Evolutionary conservation across 2,113 vertebrate genomes (phyloP), one percentile per base, ranked within the genome.

Genomic region (Panurus biarmicus): DNA sequence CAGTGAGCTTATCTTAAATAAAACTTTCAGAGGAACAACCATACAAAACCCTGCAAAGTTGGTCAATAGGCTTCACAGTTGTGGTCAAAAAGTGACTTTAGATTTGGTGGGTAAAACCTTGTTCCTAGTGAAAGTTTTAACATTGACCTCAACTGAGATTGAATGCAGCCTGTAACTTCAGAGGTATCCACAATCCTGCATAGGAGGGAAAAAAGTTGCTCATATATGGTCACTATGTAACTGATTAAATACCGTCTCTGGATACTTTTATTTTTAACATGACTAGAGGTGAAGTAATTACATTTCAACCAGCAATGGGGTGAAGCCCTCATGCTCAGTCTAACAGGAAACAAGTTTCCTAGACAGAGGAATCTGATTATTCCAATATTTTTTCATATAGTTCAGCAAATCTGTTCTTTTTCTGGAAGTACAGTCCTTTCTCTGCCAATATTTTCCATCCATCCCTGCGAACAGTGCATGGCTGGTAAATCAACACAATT

Each of bases 401-500:
- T 91, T 97, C 93, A 76, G 65, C 45, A 90, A 87, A 95, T 86
- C 58, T 70, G 42, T 65, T 93, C 72, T 70, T 93, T 53, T 76
- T 33, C 73, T 94, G 85, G 50, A 94, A 92, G 45, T 65, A 57
- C 42, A 94, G 72, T 50, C 36, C 22, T 83, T 87, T 45, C 83
- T 78, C n/a, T 93, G 60, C 71, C 87, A 95, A 14, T 29, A 26
- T 61, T 89, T 76, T 42, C 48, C 35, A 85, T 36, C 56, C 50
- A 1, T 94, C 82, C 97, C 86, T 6, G 40, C 84, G 70, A 97
- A 91, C 56, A 76, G 54, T 42, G 62, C 64, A 50, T 79, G 84
- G 58, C 90, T 97, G 96, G 85, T 97, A 97, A 97, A 97, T 97
- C 94, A 95, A 93, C 58, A 90, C 84, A 75, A 94, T 97, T 97